Evolutionary conservation across 2,888 invertebrate genomes (phyloP).

Genomic region (Nomada flava): DNA sequence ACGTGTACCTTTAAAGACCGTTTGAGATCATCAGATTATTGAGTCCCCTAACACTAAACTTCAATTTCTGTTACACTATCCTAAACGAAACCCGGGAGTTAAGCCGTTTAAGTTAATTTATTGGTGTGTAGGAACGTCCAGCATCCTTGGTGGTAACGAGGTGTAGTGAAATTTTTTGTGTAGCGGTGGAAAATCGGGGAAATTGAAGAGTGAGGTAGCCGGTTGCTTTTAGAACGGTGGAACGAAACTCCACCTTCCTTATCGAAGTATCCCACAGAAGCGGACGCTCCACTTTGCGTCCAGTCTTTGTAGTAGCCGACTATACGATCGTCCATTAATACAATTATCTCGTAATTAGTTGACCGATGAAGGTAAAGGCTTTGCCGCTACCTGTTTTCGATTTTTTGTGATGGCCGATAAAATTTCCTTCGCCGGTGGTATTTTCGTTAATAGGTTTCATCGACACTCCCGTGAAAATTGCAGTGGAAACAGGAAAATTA

Average conservation of each 20-base stretch:
- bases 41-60: too few relatives aligned
- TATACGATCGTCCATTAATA: slow-evolving; percentile 68
- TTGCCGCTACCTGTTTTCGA: slow-evolving; percentile 63
- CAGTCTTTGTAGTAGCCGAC: slow-evolving; percentile 68
- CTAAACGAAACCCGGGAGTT: neutral
- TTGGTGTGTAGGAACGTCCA: neutral
- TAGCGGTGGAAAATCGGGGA: neutral
- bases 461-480: neutral
- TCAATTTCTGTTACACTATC: too few relatives aligned
- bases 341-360: slow-evolving; percentile 73
- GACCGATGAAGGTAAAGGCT: slow-evolving; percentile 44
- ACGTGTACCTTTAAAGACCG: too few relatives aligned
- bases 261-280: slow-evolving; percentile 53
- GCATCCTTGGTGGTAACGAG: slow-evolving; percentile 8
- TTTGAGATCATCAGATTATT: too few relatives aligned
- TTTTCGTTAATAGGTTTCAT: slow-evolving; percentile 16
- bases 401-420: slow-evolving; percentile 49
- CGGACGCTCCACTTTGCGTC: slow-evolving; percentile 47
- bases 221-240: slow-evolving; percentile 12
- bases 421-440: slow-evolving; percentile 41
- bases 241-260: slow-evolving; percentile 36
- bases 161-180: slow-evolving; percentile 2
- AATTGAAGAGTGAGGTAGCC: slow-evolving; percentile 20
- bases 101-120: neutral
- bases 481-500: neutral